Percentiles rank a stretch among this genome's conserved stretches.
Conservation (phyloP, 2,113 vertebrate genomes). For the Ictalurus punctatus region DNA sequence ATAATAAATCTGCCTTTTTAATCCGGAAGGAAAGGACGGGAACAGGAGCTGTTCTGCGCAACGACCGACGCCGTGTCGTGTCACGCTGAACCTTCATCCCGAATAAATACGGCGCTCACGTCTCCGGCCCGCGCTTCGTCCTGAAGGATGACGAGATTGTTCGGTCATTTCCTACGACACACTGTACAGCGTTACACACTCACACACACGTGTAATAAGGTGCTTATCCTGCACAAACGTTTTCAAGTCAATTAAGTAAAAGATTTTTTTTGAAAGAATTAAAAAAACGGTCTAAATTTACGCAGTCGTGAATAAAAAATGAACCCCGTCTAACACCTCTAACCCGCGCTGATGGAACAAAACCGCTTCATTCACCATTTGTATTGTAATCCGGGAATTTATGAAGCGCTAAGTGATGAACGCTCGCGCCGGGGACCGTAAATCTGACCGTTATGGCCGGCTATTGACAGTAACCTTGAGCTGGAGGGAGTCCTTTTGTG, state of each 20-base stretch:
- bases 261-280: too few relatives aligned
- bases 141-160: neutral
- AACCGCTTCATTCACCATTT: neutral
- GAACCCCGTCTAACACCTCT: neutral
- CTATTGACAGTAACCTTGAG: constrained; percentile 37
- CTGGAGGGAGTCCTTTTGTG: constrained; percentile 14
- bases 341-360: neutral
- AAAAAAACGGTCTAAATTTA: neutral
- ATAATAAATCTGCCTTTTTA: too few relatives aligned
- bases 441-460: constrained; percentile 12
- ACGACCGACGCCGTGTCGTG: neutral
- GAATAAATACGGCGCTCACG: neutral
- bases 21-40: too few relatives aligned
- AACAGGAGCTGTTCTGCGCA: neutral
- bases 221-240: neutral
- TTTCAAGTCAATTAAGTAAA: neutral
- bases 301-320: constrained; percentile 7
- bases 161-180: neutral
- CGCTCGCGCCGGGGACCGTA: neutral
- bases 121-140: neutral
- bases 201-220: neutral
- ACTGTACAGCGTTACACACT: neutral
- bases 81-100: neutral
- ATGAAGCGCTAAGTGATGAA: constrained; percentile 29
- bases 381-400: constrained; percentile 25